phyloP scores from a whole-genome alignment of 2,113 vertebrate species.

The Eurystomus gularis region DNA sequence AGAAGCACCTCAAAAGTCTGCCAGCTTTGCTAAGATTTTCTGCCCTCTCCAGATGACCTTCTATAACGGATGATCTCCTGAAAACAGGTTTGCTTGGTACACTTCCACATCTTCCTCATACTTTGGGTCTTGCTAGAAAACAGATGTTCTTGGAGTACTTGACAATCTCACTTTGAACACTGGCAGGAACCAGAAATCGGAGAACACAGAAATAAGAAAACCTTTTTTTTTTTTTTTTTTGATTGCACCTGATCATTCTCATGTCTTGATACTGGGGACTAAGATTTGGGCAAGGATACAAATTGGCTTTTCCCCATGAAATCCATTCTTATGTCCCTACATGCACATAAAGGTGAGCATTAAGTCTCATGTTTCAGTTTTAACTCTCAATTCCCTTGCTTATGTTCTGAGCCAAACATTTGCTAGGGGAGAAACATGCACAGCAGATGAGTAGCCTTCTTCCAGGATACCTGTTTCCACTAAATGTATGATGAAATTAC shows the following conservation, averaged over 20 bases:
- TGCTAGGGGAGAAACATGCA: background rate
- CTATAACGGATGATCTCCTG: background rate
- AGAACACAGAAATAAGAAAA: background rate
- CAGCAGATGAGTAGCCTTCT: background rate
- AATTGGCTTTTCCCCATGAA: slow-evolving; percentile 1
- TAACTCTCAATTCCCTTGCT: slow-evolving; percentile 25
- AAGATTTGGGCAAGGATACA: slow-evolving; percentile 8
- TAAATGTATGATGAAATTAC: background rate
- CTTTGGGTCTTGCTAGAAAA: slow-evolving; percentile 22
- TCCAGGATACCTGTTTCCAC: background rate
- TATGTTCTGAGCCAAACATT: slow-evolving; percentile 13
- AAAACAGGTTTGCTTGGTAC: background rate
- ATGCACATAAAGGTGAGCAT: background rate
- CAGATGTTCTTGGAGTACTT: slow-evolving; percentile 27
- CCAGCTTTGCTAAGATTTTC: background rate
- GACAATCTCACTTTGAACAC: background rate
- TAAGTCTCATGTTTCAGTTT: background rate
- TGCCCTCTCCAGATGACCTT: background rate
- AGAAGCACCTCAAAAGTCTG: background rate
- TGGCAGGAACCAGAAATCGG: slow-evolving; percentile 12
- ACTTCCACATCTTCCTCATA: background rate
- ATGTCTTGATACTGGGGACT: background rate
- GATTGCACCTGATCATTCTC: slow-evolving; percentile 6
- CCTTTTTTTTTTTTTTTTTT: background rate
- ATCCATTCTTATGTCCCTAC: background rate